These are phyloP conservation scores for Watsonalla cultraria DNA, from an alignment of 2,888 invertebrate genomes.

Conservation along the genomic window DNA sequence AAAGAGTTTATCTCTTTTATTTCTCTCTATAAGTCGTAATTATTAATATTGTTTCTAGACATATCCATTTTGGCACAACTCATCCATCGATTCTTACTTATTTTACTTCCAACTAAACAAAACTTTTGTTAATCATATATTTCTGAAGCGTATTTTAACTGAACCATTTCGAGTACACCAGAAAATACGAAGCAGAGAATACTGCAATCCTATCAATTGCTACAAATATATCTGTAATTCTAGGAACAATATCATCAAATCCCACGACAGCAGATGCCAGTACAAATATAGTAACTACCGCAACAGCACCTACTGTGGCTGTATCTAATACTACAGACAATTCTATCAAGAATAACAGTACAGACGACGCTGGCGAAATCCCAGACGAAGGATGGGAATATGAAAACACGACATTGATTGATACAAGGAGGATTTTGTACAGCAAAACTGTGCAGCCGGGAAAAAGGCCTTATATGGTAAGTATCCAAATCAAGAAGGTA, in stretches of 20 bases:
- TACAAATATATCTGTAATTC: too few relatives aligned
- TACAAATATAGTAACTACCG: slow-evolving; percentile 1
- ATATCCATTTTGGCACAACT: too few relatives aligned
- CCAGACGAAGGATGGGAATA: slow-evolving; percentile 60
- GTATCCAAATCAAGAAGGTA: not conserved
- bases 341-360: slow-evolving; percentile 12
- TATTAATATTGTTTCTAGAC: not conserved
- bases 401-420: slow-evolving; percentile 54
- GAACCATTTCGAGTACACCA: too few relatives aligned
- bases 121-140: too few relatives aligned
- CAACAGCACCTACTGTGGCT: not conserved
- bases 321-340: slow-evolving; percentile 13
- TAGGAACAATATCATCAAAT: slow-evolving; percentile 21
- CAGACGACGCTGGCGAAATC: slow-evolving; percentile 29
- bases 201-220: too few relatives aligned
- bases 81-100: too few relatives aligned
- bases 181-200: too few relatives aligned
- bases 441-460: slow-evolving; percentile 50
- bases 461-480: slow-evolving; percentile 65
- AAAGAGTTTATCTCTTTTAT: too few relatives aligned
- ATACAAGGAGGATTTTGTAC: slow-evolving; percentile 60
- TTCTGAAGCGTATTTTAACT: too few relatives aligned
- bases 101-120: too few relatives aligned
- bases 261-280: slow-evolving; percentile 14
- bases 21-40: not conserved